These are phyloP conservation scores for Sprattus sprattus DNA, from an alignment of 2,113 vertebrate species.

Conservation along the genomic window DNA sequence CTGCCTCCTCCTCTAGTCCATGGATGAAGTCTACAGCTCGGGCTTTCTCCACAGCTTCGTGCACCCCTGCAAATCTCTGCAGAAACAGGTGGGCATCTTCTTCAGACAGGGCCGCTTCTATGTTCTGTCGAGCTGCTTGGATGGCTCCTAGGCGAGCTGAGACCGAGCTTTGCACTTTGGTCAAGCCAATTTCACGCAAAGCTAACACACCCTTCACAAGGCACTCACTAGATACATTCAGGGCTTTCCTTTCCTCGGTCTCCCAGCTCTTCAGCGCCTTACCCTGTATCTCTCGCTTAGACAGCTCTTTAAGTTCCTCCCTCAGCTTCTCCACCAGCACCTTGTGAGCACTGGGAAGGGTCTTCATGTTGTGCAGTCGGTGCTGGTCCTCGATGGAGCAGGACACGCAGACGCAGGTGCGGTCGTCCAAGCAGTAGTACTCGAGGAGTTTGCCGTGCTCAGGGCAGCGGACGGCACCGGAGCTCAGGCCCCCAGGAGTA, in stretches of 20 bases:
- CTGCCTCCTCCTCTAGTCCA: slow-evolving; percentile 44
- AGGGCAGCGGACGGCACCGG: slow-evolving; percentile 53
- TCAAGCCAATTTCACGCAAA: slow-evolving; percentile 49
- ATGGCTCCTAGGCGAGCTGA: slow-evolving; percentile 53
- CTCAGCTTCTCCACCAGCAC: slow-evolving; percentile 56
- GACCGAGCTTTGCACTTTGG: slow-evolving; percentile 54
- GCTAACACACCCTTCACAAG: slow-evolving; percentile 53
- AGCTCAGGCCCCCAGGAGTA: neutral
- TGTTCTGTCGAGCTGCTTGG: slow-evolving; percentile 47
- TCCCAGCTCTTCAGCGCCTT: slow-evolving; percentile 56
- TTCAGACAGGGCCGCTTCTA: slow-evolving; percentile 50
- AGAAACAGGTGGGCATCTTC: slow-evolving; percentile 61
- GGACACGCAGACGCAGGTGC: slow-evolving; percentile 53
- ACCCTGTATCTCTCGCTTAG: slow-evolving; percentile 28
- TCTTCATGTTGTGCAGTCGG: slow-evolving; percentile 64
- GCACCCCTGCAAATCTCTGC: slow-evolving; percentile 58
- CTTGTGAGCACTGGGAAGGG: slow-evolving; percentile 57
- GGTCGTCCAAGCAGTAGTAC: slow-evolving; percentile 66
- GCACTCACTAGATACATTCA: slow-evolving; percentile 29
- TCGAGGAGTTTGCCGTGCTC: slow-evolving; percentile 66
- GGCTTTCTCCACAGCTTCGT: slow-evolving; percentile 55
- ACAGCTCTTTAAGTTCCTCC: slow-evolving; percentile 40
- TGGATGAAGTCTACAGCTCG: slow-evolving; percentile 51
- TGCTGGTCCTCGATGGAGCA: slow-evolving; percentile 60
- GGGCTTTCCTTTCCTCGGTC: slow-evolving; percentile 46